Evolutionary conservation across 2,113 vertebrate genomes (phyloP).

Genomic region (Pardalotus punctatus): DNA sequence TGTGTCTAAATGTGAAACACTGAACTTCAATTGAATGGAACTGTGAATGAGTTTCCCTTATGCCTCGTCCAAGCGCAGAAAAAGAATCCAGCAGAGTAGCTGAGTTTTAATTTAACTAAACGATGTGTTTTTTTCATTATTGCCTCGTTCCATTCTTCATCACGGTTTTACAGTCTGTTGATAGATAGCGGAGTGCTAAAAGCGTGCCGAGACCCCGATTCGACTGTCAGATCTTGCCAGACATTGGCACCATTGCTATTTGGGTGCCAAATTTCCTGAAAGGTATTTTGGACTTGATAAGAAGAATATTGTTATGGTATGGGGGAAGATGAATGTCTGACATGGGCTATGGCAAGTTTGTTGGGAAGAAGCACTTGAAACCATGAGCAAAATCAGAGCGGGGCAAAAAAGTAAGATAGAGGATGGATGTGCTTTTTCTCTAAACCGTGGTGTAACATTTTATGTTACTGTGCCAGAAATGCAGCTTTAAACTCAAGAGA

Average conservation of each 20-base stretch:
- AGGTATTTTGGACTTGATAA: conserved; percentile 55
- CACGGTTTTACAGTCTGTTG: not conserved
- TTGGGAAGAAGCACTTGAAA: conserved; percentile 24
- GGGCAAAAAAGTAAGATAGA: conserved; percentile 4
- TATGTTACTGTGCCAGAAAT: conserved; percentile 36
- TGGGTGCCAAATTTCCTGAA: conserved; percentile 55
- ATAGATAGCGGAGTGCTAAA: not conserved
- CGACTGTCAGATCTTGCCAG: conserved; percentile 10
- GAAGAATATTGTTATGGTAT: conserved; percentile 33
- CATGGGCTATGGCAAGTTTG: not conserved
- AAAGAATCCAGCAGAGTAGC: not conserved
- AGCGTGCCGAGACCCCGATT: not conserved
- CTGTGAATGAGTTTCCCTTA: not conserved
- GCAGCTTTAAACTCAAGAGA: conserved; percentile 30
- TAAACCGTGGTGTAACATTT: not conserved
- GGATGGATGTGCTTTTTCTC: not conserved
- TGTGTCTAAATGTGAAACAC: conserved; percentile 37
- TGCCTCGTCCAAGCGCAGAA: not conserved
- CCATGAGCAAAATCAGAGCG: conserved; percentile 10
- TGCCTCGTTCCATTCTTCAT: not conserved
- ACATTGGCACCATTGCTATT: not conserved
- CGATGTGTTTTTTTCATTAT: not conserved
- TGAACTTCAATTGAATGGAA: conserved; percentile 9
- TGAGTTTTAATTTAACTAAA: not conserved
- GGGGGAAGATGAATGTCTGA: conserved; percentile 7